Evolutionary conservation across 2,888 invertebrate species (phyloP), one percentile per base, ranked within the genome.

Genomic region (Machimus rusticus): DNA sequence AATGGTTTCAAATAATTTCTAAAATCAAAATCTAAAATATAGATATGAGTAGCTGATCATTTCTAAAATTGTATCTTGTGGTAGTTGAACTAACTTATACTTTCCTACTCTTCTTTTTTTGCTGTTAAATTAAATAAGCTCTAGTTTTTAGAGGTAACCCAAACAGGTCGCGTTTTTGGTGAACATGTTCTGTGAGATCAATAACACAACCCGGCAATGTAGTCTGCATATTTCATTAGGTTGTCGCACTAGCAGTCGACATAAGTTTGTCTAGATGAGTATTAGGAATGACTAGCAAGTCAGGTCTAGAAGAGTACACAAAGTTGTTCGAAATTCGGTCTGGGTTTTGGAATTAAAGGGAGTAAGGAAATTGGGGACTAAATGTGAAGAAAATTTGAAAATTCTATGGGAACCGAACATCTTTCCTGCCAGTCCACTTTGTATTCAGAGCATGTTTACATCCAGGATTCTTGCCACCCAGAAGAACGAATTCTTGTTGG

Each of bases 401-500:
- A 28, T 79, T 79, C 79, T 79, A 28, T 34, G 28, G 23, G 79
- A 79, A 51, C 31, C 23, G 79, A 79, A 34, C 51, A 51, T 46
- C 14, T 79, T 79, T 51, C 28, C 79, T 23, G 1, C 12, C 9
- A 8, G 79, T 51, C 79, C 79, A 79, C 28, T 79, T 79, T 79
- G 79, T 79, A 79, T 79, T 79, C 79, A 79, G 51, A 51, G 51
- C 79, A 79, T 79, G 79, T 39, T 51, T 51, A 28, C 31, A 51
- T 9, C 28, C 51, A 79, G 31, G 79, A 79, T 66, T 79, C 51
- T 78, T 78, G 19, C 79, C 79, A 79, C 79, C 79, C 23, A 14
- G 12, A 43, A 16, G 51, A 51, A 23, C 3, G 46, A 23, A 51
- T 31, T n/a, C 28, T 46, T 19, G 14, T 9, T 12, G 16, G 12